These are phyloP conservation scores for Hydriomena furcata DNA, from an alignment of 2,888 invertebrate species.

Conservation along the genomic window DNA sequence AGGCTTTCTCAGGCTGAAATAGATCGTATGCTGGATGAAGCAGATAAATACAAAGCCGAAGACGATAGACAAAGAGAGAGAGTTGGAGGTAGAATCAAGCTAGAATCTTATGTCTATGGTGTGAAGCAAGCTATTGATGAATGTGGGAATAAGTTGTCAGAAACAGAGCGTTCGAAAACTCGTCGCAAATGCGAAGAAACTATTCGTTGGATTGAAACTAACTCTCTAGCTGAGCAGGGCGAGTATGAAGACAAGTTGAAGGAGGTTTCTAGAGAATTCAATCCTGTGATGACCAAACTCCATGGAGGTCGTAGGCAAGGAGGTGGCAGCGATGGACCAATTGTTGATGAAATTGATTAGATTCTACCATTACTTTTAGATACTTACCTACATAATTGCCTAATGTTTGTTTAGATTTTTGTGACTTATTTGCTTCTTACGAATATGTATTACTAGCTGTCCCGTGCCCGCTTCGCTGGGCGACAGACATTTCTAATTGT, in stretches of 20 bases:
- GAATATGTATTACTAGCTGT: too few species aligned
- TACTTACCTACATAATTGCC: too few species aligned
- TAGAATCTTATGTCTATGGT: slow-evolving; percentile 87
- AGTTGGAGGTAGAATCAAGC: slow-evolving; percentile 86
- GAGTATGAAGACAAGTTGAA: slow-evolving; percentile 85
- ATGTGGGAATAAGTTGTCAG: slow-evolving; percentile 81
- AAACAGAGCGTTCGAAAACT: slow-evolving; percentile 82
- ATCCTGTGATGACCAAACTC: slow-evolving; percentile 85
- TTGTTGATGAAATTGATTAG: slow-evolving; percentile 84
- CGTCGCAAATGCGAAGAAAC: slow-evolving; percentile 80
- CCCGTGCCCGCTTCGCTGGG: too few species aligned
- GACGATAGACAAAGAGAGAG: slow-evolving; percentile 87
- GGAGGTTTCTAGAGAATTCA: slow-evolving; percentile 48
- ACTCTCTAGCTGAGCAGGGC: slow-evolving; percentile 86
- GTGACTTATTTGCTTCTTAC: too few species aligned
- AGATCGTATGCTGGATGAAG: slow-evolving; percentile 90
- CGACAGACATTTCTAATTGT: too few species aligned
- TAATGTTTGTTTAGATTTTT: slow-evolving; percentile 4
- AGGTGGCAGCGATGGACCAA: slow-evolving; percentile 66
- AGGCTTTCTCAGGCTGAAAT: slow-evolving; percentile 92
- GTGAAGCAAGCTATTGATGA: slow-evolving; percentile 87
- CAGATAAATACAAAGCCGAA: slow-evolving; percentile 88
- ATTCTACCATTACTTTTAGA: not conserved
- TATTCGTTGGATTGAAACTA: slow-evolving; percentile 87
- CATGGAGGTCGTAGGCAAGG: slow-evolving; percentile 51